A percentile compares a stretch with the other conserved stretches of the same genome.
These are phyloP conservation scores for Argyrosomus japonicus DNA, from an alignment of 2,113 vertebrate genomes.

Conservation along the genomic window DNA sequence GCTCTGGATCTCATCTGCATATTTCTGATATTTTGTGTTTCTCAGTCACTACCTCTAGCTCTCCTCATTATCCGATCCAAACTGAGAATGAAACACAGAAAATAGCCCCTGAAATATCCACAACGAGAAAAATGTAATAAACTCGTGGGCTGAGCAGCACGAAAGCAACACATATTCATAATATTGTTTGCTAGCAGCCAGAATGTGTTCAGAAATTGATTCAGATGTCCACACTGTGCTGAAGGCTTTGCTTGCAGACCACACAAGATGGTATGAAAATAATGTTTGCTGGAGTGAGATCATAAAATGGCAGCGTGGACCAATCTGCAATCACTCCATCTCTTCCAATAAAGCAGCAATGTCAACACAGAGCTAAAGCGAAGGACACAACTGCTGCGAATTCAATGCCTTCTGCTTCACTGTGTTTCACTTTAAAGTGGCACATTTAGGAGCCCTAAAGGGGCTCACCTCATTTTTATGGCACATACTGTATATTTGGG, in stretches of 20 bases:
- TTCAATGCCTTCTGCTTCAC: conserved; percentile 17
- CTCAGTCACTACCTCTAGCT: background rate
- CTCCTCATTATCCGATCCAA: conserved; percentile 9
- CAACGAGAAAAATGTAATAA: background rate
- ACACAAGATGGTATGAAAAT: conserved; percentile 21
- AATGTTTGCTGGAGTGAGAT: conserved; percentile 12
- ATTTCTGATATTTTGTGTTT: background rate
- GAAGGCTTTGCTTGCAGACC: background rate
- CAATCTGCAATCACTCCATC: conserved; percentile 34
- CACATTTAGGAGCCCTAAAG: conserved; percentile 44
- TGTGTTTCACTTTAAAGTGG: conserved; percentile 44
- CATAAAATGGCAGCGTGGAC: conserved; percentile 35
- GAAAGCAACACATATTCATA: background rate
- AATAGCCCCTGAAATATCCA: background rate
- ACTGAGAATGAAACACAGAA: background rate
- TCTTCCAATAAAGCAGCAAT: conserved; percentile 44
- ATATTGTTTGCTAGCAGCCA: background rate
- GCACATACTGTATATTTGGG: conserved; percentile 42
- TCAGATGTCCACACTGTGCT: background rate
- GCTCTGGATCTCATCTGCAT: background rate
- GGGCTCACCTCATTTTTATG: conserved; percentile 51
- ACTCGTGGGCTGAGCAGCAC: background rate
- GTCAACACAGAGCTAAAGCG: conserved; percentile 42
- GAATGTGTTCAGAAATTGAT: background rate
- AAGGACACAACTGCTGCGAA: conserved; percentile 64